These are phyloP conservation scores for Spatula clypeata DNA, from an alignment of 2,797 vertebrate species.

Conservation along the genomic window DNA sequence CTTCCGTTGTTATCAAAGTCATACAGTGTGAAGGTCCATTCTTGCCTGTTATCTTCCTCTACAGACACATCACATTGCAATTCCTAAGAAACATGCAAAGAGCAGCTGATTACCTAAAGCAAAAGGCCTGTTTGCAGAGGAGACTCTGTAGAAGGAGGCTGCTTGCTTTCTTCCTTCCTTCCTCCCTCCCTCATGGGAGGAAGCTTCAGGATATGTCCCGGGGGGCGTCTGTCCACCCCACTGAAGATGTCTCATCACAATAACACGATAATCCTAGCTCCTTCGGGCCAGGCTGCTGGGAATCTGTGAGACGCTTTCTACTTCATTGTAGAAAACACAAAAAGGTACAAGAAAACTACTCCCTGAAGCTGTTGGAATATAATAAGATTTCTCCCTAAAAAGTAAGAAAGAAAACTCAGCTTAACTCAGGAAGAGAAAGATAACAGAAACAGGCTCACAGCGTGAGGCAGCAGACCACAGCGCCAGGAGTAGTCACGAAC, in stretches of 20 bases:
- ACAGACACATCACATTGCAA: constrained; percentile 97
- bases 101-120: constrained; percentile 70
- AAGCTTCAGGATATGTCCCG: background rate
- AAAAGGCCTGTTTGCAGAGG: constrained; percentile 46
- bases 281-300: background rate
- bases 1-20: constrained; percentile 99
- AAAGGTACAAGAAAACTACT: background rate
- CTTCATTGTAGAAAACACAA: background rate
- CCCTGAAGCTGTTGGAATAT: background rate
- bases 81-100: constrained; percentile 89
- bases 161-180: background rate
- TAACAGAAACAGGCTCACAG: background rate
- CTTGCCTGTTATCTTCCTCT: constrained; percentile 97
- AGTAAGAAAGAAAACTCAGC: background rate
- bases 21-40: constrained; percentile 99
- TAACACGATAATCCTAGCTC: background rate
- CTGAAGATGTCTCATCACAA: background rate
- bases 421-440: background rate
- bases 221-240: background rate
- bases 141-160: background rate
- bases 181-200: background rate
- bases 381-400: background rate
- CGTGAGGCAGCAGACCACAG: background rate
- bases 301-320: background rate
- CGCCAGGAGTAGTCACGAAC: background rate